phyloP scores from a whole-genome alignment of 2,113 vertebrate species.

The Pterocles burchelli region DNA sequence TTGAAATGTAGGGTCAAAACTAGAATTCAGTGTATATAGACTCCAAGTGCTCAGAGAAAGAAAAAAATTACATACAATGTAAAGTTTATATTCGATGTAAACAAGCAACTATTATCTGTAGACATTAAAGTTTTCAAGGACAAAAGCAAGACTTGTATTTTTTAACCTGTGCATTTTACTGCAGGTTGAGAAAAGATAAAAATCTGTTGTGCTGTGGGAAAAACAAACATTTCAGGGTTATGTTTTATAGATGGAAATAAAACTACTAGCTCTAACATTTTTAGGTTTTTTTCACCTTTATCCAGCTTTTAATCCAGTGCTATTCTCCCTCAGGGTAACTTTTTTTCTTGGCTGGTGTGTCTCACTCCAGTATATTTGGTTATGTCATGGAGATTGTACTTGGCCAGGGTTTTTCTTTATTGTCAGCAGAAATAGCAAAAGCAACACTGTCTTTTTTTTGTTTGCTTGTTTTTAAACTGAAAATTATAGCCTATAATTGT shows the following conservation, averaged over 20 bases:
- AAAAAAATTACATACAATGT: not conserved
- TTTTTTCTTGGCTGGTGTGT: not conserved
- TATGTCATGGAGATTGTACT: not conserved
- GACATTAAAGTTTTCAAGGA: slow-evolving; percentile 1
- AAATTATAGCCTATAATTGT: not conserved
- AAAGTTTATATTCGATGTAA: not conserved
- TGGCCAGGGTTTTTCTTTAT: not conserved
- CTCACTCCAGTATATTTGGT: not conserved
- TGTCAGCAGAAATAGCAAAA: not conserved
- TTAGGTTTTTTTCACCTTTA: not conserved
- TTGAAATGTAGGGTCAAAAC: not conserved
- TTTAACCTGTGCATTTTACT: slow-evolving; percentile 13
- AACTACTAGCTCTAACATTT: not conserved
- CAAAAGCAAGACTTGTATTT: not conserved
- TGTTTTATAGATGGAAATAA: slow-evolving; percentile 37
- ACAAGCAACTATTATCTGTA: not conserved
- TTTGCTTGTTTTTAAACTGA: not conserved
- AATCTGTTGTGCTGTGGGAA: not conserved
- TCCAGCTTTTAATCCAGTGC: slow-evolving; percentile 12
- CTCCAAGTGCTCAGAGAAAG: not conserved
- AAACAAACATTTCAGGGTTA: not conserved
- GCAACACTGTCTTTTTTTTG: not conserved
- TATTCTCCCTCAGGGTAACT: not conserved
- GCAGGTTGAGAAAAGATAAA: slow-evolving; percentile 17
- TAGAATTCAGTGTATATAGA: not conserved